A percentile compares a stretch with the other conserved stretches of the same genome.
Conservation (phyloP, 2,113 vertebrate species). For the Cricetomys ansorgei region DNA sequence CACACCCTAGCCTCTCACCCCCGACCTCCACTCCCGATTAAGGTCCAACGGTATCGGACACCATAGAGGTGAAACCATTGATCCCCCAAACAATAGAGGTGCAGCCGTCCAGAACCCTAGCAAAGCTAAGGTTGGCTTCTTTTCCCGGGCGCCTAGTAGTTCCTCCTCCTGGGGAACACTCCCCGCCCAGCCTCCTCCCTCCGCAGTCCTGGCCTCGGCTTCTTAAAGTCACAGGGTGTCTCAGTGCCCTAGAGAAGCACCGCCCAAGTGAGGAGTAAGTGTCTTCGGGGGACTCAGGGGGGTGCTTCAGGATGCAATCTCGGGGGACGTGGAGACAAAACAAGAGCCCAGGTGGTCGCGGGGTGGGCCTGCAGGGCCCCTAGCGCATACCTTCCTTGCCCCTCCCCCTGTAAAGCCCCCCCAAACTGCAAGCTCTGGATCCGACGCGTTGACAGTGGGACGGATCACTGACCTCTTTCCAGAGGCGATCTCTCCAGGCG, state of each 20-base stretch:
- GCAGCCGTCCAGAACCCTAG: fast-evolving
- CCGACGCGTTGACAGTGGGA: fast-evolving
- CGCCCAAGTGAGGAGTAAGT: conserved; percentile 18
- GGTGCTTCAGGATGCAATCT: background rate
- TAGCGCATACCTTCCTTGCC: background rate
- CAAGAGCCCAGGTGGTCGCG: conserved; percentile 1
- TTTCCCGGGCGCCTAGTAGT: fast-evolving
- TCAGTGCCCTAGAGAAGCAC: conserved; percentile 41
- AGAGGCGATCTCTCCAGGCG: background rate
- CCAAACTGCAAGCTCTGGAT: background rate
- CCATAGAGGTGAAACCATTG: background rate
- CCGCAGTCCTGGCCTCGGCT: conserved; percentile 1
- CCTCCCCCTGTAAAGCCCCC: background rate
- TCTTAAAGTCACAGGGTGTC: conserved; percentile 79
- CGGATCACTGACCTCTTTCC: background rate
- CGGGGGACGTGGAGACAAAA: background rate
- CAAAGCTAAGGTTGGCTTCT: background rate
- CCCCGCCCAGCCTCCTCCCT: conserved; percentile 51
- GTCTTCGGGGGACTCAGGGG: background rate
- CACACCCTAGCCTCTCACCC: fast-evolving
- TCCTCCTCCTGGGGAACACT: conserved; percentile 23
- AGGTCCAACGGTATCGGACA: background rate
- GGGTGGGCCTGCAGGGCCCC: background rate
- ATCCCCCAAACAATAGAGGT: background rate
- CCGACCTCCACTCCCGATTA: too few relatives aligned